These are phyloP conservation scores for Leptinotarsa juncta DNA, from an alignment of 2,888 invertebrate genomes.

Conservation along the genomic window DNA sequence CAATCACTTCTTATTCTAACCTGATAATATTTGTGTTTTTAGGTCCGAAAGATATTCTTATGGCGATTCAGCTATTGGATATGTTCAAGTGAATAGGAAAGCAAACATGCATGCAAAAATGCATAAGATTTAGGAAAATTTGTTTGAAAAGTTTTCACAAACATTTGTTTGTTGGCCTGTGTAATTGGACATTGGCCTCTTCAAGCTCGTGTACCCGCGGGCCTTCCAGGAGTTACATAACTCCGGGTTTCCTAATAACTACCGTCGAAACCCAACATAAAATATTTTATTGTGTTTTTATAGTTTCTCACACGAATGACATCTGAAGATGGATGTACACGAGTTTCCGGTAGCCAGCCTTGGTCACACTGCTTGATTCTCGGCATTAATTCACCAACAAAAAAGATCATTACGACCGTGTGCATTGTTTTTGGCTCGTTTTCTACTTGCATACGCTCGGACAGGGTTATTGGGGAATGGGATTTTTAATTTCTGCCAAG, in stretches of 20 bases:
- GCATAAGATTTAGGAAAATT: too few relatives aligned
- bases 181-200: not conserved
- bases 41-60: too few relatives aligned
- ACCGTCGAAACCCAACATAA: conserved; percentile 52
- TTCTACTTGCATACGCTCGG: conserved; percentile 29
- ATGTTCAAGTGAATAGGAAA: too few relatives aligned
- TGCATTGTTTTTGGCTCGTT: conserved; percentile 44
- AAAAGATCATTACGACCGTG: conserved; percentile 55
- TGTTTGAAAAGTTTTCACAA: too few relatives aligned
- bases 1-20: too few relatives aligned
- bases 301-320: conserved; percentile 64
- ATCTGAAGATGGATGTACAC: conserved; percentile 63
- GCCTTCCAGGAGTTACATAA: conserved; percentile 30
- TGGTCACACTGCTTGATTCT: conserved; percentile 62
- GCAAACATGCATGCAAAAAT: too few relatives aligned
- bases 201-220: conserved; percentile 23
- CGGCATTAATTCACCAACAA: conserved; percentile 58
- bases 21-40: too few relatives aligned
- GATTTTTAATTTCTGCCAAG: conserved; percentile 34
- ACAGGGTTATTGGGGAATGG: conserved; percentile 29
- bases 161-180: too few relatives aligned
- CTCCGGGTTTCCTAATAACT: conserved; percentile 38
- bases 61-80: too few relatives aligned
- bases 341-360: conserved; percentile 56
- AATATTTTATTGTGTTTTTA: conserved; percentile 58